These are phyloP conservation scores for Sminthurinus aureus DNA, from an alignment of 2,888 invertebrate species.

Conservation along the genomic window DNA sequence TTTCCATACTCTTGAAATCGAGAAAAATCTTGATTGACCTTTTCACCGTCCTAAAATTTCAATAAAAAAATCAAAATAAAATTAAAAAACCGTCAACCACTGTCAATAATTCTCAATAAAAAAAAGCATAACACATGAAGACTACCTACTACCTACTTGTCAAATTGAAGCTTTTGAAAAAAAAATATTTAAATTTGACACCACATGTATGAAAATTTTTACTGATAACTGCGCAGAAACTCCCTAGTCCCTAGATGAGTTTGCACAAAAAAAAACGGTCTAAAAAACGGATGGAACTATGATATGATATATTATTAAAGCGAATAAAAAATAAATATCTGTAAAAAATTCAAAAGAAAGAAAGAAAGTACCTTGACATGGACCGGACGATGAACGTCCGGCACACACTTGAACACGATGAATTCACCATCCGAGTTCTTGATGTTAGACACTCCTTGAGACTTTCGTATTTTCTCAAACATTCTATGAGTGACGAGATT, in stretches of 20 bases:
- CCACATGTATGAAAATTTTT: background rate
- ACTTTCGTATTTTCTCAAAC: background rate
- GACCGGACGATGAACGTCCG: background rate
- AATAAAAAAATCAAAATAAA: background rate
- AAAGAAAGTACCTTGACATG: background rate
- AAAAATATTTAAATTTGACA: background rate
- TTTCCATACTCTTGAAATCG: too few species aligned
- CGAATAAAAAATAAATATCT: background rate
- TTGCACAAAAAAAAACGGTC: background rate
- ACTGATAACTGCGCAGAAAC: too few species aligned
- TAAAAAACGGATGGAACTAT: too few species aligned
- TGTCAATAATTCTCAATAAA: background rate
- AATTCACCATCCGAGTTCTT: background rate
- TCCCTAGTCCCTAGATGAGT: background rate
- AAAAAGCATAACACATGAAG: background rate
- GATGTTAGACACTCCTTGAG: background rate
- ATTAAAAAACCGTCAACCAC: background rate
- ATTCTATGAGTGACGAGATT: background rate
- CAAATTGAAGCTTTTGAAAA: too few species aligned
- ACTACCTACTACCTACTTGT: background rate
- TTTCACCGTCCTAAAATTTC: background rate
- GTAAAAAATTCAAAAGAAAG: background rate
- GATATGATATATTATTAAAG: background rate
- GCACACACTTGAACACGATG: background rate
- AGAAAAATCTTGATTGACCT: too few species aligned